Evolutionary conservation across 2,888 invertebrate genomes (phyloP).

Genomic region (Sarcophaga carnaria): DNA sequence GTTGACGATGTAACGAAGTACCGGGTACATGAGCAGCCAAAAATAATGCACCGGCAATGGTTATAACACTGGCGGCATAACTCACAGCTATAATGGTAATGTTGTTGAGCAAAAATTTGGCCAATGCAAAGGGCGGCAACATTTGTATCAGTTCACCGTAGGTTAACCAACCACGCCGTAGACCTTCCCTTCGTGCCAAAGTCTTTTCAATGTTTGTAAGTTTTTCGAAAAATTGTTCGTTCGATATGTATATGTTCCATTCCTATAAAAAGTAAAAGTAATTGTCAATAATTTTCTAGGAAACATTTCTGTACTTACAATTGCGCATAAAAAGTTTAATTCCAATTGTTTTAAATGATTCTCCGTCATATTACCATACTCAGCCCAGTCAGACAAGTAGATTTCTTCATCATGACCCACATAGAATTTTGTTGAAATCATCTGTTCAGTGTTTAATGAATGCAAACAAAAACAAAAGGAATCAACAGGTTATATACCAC

Average conservation of each 20-base stretch:
- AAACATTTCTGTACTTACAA: constrained; percentile 85
- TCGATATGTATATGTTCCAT: constrained; percentile 92
- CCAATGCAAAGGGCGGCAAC: constrained; percentile 79
- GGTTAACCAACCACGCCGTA: constrained; percentile 90
- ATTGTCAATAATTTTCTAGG: neutral
- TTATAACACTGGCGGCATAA: constrained; percentile 81
- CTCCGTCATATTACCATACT: constrained; percentile 89
- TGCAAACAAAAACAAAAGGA: constrained; percentile 57
- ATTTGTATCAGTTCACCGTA: constrained; percentile 88
- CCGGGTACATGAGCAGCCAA: constrained; percentile 83
- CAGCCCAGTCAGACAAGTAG: constrained; percentile 96
- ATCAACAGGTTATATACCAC: neutral
- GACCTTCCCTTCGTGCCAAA: constrained; percentile 89
- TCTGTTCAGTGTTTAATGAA: constrained; percentile 83
- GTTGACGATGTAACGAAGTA: constrained; percentile 78
- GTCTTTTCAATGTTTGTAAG: constrained; percentile 87
- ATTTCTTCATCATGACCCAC: constrained; percentile 94
- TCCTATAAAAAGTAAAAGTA: constrained; percentile 82
- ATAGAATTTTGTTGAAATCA: constrained; percentile 98
- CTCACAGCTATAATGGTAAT: constrained; percentile 79
- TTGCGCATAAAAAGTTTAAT: constrained; percentile 92
- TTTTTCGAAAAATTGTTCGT: constrained; percentile 88
- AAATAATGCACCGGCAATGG: constrained; percentile 82
- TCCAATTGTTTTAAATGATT: constrained; percentile 91
- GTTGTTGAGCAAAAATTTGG: constrained; percentile 78